These are phyloP conservation scores for Chunga burmeisteri DNA, from an alignment of 2,113 vertebrate species.

Conservation along the genomic window DNA sequence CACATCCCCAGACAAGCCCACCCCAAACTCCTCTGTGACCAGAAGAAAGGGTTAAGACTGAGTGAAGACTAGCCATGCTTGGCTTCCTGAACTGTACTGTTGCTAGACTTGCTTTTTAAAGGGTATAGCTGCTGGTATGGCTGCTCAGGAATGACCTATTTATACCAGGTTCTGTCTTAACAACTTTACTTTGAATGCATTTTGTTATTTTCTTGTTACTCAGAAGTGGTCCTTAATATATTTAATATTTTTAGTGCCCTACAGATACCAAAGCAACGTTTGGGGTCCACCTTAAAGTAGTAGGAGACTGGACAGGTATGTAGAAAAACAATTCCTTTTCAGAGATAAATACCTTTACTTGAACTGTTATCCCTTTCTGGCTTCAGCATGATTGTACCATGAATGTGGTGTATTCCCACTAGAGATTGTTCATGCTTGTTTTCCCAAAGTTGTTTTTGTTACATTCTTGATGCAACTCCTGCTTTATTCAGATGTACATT, in stretches of 20 bases:
- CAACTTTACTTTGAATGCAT: conserved; percentile 6
- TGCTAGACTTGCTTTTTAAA: not conserved
- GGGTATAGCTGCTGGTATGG: not conserved
- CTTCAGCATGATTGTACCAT: not conserved
- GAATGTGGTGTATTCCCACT: not conserved
- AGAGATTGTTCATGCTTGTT: not conserved
- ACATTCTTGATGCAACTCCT: not conserved
- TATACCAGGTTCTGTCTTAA: not conserved
- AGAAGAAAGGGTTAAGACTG: not conserved
- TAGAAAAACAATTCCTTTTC: conserved; percentile 51
- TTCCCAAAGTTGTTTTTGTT: not conserved
- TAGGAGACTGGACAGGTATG: conserved; percentile 99
- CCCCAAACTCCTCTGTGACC: not conserved
- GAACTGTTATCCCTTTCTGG: not conserved
- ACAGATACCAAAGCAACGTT: conserved; percentile 90
- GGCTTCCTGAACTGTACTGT: not conserved
- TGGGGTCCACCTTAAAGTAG: conserved; percentile 91
- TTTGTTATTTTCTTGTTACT: conserved; percentile 18
- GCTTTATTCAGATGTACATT: not conserved
- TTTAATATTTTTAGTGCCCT: conserved; percentile 87
- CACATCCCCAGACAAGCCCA: not conserved
- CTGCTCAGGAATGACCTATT: not conserved
- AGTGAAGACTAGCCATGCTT: not conserved
- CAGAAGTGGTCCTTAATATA: conserved; percentile 48
- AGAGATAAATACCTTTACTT: not conserved